A percentile compares a stretch with the other conserved stretches of the same genome.
Evolutionary conservation across 2,888 invertebrate species (phyloP).

Genomic region (Leptura quadrifasciata): DNA sequence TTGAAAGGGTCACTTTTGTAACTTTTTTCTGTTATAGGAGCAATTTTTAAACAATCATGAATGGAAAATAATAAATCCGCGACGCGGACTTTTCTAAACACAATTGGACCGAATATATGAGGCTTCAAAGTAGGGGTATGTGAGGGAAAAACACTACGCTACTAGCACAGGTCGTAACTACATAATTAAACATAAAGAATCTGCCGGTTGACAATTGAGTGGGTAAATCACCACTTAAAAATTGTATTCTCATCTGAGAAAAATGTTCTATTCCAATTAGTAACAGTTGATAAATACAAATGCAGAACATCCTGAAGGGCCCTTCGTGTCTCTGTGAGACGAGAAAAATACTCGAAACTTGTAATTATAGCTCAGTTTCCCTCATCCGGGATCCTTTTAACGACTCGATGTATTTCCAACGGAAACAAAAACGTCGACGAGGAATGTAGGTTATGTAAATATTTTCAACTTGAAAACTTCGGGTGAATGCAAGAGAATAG

Average conservation of each 20-base stretch:
- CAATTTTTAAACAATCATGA: too few relatives aligned
- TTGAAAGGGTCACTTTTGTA: too few relatives aligned
- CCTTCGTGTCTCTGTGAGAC: not conserved
- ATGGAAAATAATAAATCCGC: too few relatives aligned
- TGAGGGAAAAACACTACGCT: too few relatives aligned
- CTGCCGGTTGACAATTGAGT: not conserved
- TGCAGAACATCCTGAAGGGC: conserved; percentile 12
- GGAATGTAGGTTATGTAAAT: conserved; percentile 20
- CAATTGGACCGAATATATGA: too few relatives aligned
- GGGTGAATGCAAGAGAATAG: not conserved
- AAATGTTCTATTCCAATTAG: not conserved
- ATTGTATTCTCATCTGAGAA: not conserved
- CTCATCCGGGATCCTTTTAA: conserved; percentile 10
- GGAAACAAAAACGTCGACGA: conserved; percentile 12
- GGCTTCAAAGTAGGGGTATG: too few relatives aligned
- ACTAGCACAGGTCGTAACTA: too few relatives aligned
- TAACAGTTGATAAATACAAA: conserved; percentile 12
- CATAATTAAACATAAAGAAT: too few relatives aligned
- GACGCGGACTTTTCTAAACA: too few relatives aligned
- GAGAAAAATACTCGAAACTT: conserved; percentile 15
- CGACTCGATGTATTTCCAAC: conserved; percentile 9
- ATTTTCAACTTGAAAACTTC: conserved; percentile 10
- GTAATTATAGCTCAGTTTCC: conserved; percentile 14
- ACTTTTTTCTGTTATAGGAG: too few relatives aligned
- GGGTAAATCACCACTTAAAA: not conserved